Evolutionary conservation across 1,140 invertebrate genomes (phyloP).

Genomic region (Hylaeus volcanicus): DNA sequence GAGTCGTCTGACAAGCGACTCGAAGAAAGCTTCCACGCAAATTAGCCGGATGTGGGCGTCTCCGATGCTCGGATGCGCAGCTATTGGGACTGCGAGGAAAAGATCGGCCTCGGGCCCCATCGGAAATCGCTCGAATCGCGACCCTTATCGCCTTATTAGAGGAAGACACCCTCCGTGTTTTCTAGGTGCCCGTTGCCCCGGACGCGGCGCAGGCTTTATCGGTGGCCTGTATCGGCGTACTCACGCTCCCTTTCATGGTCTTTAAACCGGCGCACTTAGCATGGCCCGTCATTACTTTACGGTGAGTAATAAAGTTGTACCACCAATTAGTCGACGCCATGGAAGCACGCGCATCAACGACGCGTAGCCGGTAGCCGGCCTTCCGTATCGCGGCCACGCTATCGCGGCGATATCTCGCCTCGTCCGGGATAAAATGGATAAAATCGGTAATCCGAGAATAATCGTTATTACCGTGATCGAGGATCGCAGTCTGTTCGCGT

Average conservation of each 20-base stretch:
- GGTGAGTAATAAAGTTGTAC: slow-evolving; percentile 79
- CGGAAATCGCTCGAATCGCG: slow-evolving; percentile 67
- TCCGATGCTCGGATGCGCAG: not conserved
- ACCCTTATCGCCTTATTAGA: slow-evolving; percentile 77
- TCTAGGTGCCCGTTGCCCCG: slow-evolving; percentile 58
- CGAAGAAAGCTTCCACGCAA: slow-evolving; percentile 10
- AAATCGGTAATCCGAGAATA: slow-evolving; percentile 59
- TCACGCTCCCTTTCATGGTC: slow-evolving; percentile 71
- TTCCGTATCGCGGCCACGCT: slow-evolving; percentile 62
- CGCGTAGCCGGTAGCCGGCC: slow-evolving; percentile 66
- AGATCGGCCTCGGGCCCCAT: slow-evolving; percentile 32
- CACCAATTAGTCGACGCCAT: slow-evolving; percentile 72
- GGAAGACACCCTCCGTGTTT: slow-evolving; percentile 59
- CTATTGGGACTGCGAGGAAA: slow-evolving; percentile 4
- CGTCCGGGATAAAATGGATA: slow-evolving; percentile 62
- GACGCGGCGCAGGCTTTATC: slow-evolving; percentile 66
- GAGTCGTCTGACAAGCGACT: not conserved
- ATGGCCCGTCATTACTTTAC: slow-evolving; percentile 74
- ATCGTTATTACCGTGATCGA: slow-evolving; percentile 55
- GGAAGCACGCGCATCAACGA: slow-evolving; percentile 62
- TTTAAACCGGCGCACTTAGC: slow-evolving; percentile 67
- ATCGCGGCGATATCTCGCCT: slow-evolving; percentile 69
- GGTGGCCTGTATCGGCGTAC: slow-evolving; percentile 66
- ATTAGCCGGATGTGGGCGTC: slow-evolving; percentile 46
- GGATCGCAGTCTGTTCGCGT: slow-evolving; percentile 3